Base-by-base conservation (phyloP, 2,113 vertebrate species). In the Origma solitaria region DNA sequence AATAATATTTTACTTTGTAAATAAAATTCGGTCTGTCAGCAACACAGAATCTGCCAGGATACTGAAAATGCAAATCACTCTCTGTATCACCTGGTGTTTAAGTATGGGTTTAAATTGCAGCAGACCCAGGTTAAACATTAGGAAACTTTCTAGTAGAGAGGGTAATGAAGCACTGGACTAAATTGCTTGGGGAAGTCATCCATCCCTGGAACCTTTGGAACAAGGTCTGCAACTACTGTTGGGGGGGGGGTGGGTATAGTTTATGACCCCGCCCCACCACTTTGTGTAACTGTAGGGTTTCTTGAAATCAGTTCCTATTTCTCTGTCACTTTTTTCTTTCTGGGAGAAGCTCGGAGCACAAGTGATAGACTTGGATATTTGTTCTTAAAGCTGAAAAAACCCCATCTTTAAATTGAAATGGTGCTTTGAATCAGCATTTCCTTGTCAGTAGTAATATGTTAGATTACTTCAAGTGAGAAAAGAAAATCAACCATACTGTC, bases 51-150 rank as follows among this genome's bases (percentile, higher is more conserved):
- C 37, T 69, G 13, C 70, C 35, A 38, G 1, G 4, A 38, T 85
- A 51, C 37, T 81, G 86, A 91, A 86, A 84, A 84, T 79, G 64
- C 47, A 88, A 38, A 71, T 76, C 30, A 25, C 10, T 61, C 21
- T 76, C 2, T 73, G 15, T 68, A 56, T 81, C 40, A 13, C 5
- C 9, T 0, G 18, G 7, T 87, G 60, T 70, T 70, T 89, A 51
- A 68, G 11, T 35, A 24, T 30, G 28, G 31, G 13, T n/a, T 79
- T 85, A 51, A 90, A 71, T 56, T 79, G 49, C n/a, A 45, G 7
- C n/a, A 69, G 40, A 68, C 35, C 56, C 14, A 31, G 27, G 69
- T 92, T 96, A 96, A 95, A 76, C 42, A 94, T 94, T 72, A 94
- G 70, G 62, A 76, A 76, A 19, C 57, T 61, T 81, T 69, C n/a